Evolutionary conservation across 2,797 vertebrate genomes (phyloP).

Genomic region (Enteromius unitaeniatus): DNA sequence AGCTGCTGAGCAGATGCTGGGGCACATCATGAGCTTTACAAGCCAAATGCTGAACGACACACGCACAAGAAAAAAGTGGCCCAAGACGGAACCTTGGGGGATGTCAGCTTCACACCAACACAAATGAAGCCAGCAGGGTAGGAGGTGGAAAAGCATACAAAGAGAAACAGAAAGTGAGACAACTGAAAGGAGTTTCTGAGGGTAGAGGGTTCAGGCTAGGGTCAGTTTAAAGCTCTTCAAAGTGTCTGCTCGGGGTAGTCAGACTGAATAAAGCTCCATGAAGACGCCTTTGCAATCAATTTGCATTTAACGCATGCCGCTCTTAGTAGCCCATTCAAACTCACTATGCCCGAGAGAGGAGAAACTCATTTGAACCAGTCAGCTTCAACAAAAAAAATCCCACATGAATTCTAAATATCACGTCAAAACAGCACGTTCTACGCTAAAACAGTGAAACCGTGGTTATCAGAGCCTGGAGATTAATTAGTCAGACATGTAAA

Average conservation of each 20-base stretch:
- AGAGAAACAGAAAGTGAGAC: constrained; percentile 1
- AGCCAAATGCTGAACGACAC: constrained; percentile 19
- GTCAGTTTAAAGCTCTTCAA: constrained; percentile 40
- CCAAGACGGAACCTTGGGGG: constrained; percentile 24
- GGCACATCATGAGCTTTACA: constrained; percentile 32
- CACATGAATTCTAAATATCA: constrained; percentile 12
- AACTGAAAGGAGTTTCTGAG: not conserved
- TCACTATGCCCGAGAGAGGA: not conserved
- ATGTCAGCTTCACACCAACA: constrained; percentile 14
- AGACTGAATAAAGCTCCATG: constrained; percentile 11
- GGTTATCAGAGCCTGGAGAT: constrained; percentile 11
- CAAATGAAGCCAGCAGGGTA: constrained; percentile 5
- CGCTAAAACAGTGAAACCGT: not conserved
- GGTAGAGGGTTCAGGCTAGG: constrained; percentile 9
- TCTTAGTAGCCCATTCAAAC: not conserved
- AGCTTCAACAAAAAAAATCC: not conserved
- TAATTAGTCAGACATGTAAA: constrained; percentile 32
- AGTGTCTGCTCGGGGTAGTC: constrained; percentile 5
- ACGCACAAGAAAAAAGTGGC: constrained; percentile 19
- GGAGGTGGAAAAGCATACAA: constrained; percentile 22
- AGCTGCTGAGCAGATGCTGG: constrained; percentile 41
- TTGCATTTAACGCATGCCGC: not conserved
- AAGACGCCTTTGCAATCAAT: constrained; percentile 22
- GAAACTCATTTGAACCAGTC: constrained; percentile 17
- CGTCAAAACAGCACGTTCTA: not conserved